Base-by-base conservation (phyloP, 2,113 vertebrate genomes). In the Bufo gargarizans region DNA sequence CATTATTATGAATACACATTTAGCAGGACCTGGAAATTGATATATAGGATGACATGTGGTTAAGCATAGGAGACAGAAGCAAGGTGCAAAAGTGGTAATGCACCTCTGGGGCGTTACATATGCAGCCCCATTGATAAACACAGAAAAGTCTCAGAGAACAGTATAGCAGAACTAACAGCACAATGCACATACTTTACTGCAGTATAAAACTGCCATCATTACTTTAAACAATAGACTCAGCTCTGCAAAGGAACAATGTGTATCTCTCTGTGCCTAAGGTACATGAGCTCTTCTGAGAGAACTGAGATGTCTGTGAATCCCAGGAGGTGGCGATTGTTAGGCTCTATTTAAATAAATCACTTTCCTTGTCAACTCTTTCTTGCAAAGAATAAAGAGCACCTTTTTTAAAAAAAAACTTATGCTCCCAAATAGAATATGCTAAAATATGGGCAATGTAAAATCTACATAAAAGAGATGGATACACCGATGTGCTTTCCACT, bases 181-280 rank as follows among this genome's bases (percentile, higher is more conserved):
- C 76, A 22, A 22, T 14, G 77, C 53, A 33, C n/a, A 58, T 0
- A 20, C 53, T 33, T 56, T 79, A 33, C 33, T 55, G 10, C 19
- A 79, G 77, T 55, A 56, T 14, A 4, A 33, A 79, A 79, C n/a
- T 2, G 1, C 22, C n/a, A 16, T 56, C 6, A 79, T 55, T 78
- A 13, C 20, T 78, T 22, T 49, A n/a, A 17, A 65, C 59, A 22
- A 82, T 11, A 67, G 45, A 65, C 67, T 82, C 45, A n/a, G 9
- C 2, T 49, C 45, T 82, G 65, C 80, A 82, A 82, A 82, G 61
- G 80, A 82, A 67, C 80, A 82, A 67, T 65, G 22, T 65, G 45
- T 49, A 19, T 49, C 58, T 81, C 2, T 63, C 47, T 82, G 59
- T 45, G 78, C 78, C 17, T 16, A 81, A 59, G 16, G 16, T 20